phyloP scores from a whole-genome alignment of 2,888 invertebrate genomes.

The Sinhomidia bicolor region DNA sequence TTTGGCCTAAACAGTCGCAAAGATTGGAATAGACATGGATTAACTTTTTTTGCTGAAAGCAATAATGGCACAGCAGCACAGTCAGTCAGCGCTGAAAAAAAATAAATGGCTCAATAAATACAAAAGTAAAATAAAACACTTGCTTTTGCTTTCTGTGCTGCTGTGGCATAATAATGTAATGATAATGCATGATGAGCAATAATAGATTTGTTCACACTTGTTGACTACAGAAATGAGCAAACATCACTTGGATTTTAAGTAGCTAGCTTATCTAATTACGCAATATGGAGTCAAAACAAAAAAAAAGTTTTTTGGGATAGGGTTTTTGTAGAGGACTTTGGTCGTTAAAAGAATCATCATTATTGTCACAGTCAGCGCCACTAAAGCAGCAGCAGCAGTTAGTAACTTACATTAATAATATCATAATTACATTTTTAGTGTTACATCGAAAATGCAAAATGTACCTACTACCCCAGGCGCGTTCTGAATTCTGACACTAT shows the following conservation, averaged over 20 bases:
- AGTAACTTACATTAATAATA: too few relatives aligned
- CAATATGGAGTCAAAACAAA: constrained; percentile 33
- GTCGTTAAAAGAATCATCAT: constrained; percentile 24
- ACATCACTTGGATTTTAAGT: constrained; percentile 31
- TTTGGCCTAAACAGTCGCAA: not conserved
- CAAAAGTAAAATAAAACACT: too few relatives aligned
- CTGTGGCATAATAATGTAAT: not conserved
- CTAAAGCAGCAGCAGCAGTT: too few relatives aligned
- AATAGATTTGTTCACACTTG: constrained; percentile 68
- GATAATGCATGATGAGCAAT: not conserved
- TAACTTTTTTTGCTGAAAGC: not conserved
- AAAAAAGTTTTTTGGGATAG: not conserved
- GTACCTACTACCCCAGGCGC: too few relatives aligned
- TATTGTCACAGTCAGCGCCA: not conserved
- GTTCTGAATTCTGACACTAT: too few relatives aligned
- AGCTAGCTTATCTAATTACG: constrained; percentile 64
- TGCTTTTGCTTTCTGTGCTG: constrained; percentile 13
- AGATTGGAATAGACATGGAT: not conserved
- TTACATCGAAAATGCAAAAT: too few relatives aligned
- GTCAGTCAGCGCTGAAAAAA: not conserved
- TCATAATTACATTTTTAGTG: too few relatives aligned
- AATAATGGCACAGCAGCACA: not conserved
- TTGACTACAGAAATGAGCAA: constrained; percentile 56
- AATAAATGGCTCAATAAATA: constrained; percentile 26
- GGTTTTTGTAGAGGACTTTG: not conserved